Evolutionary conservation across 2,888 invertebrate genomes (phyloP).

Genomic region (Hyles lineata): DNA sequence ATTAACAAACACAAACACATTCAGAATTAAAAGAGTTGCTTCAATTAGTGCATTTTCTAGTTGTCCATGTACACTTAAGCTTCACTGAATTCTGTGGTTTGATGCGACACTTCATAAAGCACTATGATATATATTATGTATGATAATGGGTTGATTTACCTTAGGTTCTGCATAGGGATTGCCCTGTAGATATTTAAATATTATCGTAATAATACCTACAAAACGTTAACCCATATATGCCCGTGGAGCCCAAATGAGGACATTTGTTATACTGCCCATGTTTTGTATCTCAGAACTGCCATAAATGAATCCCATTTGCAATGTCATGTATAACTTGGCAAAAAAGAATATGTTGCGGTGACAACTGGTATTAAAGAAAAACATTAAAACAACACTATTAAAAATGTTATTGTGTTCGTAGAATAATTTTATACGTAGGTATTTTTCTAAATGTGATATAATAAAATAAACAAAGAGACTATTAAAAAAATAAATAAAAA

Average conservation of each 20-base stretch:
- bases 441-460: no score
- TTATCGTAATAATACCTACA: background rate
- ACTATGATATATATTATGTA: slow-evolving; percentile 11
- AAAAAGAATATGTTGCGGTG: no score
- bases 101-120: slow-evolving; percentile 15
- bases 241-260: slow-evolving; percentile 24
- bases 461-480: no score
- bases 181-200: background rate
- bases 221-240: slow-evolving; percentile 23
- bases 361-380: no score
- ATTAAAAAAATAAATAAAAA: no score
- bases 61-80: slow-evolving; percentile 18
- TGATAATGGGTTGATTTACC: background rate
- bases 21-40: background rate
- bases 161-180: background rate
- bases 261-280: slow-evolving; percentile 18
- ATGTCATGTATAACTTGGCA: no score
- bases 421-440: no score
- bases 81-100: slow-evolving; percentile 10
- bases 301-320: background rate
- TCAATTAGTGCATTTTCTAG: slow-evolving; percentile 23
- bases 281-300: background rate
- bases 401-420: no score
- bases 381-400: no score
- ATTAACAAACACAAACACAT: background rate